Conservation (phyloP, 2,888 invertebrate species). For the Metacarcinus magister region DNA sequence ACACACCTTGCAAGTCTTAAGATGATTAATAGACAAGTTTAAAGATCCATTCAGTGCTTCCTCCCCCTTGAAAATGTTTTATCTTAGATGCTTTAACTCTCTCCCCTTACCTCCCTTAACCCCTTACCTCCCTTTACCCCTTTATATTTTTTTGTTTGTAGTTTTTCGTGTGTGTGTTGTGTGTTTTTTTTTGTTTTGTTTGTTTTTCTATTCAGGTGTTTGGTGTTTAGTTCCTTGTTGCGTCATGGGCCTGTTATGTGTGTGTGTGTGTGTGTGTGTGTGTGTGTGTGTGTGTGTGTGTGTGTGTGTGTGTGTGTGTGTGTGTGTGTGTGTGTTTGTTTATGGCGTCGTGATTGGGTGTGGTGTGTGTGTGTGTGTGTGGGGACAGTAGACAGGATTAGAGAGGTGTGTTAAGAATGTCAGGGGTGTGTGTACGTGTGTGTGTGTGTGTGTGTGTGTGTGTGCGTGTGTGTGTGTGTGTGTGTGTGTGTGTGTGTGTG, state of each 20-base stretch:
- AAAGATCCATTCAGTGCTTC: not conserved
- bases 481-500: conserved; percentile 51
- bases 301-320: not conserved
- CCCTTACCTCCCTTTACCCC: too few species aligned
- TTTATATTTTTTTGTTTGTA: not conserved
- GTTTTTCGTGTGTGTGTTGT: not conserved
- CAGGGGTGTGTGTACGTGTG: not conserved
- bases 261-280: not conserved
- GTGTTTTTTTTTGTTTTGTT: not conserved
- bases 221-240: not conserved
- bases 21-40: conserved; percentile 16
- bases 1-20: not conserved
- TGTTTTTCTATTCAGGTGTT: not conserved
- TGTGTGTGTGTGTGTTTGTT: conserved; percentile 38
- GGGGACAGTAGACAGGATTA: not conserved
- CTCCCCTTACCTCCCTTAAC: not conserved
- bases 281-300: conserved; percentile 49
- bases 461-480: conserved; percentile 42
- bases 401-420: not conserved
- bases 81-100: too few species aligned
- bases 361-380: not conserved
- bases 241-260: not conserved
- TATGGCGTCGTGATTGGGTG: not conserved
- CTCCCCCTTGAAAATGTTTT: not conserved
- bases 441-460: conserved; percentile 49